A percentile compares a stretch with the other conserved stretches of the same genome.
phyloP scores from a whole-genome alignment of 1,140 invertebrate species.

The Diploscapter pachys region DNA sequence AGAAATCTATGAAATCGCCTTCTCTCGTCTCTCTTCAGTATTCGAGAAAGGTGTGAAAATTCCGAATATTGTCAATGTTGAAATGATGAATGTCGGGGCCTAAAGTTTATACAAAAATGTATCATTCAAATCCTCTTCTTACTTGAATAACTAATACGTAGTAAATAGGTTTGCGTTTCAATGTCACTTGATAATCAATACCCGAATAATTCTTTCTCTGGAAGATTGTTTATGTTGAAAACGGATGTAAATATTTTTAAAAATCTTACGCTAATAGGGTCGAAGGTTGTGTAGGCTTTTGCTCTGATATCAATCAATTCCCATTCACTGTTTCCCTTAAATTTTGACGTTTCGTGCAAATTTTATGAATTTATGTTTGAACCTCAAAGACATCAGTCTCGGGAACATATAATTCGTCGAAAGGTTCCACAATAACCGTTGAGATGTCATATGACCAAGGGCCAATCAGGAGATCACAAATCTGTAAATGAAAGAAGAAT shows the following conservation, averaged over 20 bases:
- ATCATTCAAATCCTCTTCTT: not conserved
- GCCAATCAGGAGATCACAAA: constrained; percentile 6
- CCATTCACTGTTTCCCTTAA: constrained; percentile 37
- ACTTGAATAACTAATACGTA: constrained; percentile 34
- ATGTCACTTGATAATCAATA: constrained; percentile 10
- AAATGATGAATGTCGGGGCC: constrained; percentile 30
- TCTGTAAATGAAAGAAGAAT: not conserved
- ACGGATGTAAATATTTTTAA: not conserved
- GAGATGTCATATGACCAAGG: constrained; percentile 23
- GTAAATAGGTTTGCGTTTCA: constrained; percentile 30
- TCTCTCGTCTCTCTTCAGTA: constrained; percentile 19
- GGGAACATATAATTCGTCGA: no score
- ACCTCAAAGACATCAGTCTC: constrained; percentile 8
- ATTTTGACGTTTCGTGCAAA: not conserved
- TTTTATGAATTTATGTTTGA: not conserved
- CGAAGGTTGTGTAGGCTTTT: constrained; percentile 2
- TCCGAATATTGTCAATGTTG: constrained; percentile 28
- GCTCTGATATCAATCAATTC: constrained; percentile 14
- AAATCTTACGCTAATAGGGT: not conserved
- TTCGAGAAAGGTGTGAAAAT: constrained; percentile 30
- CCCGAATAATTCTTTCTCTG: constrained; percentile 13
- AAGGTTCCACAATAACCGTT: not conserved
- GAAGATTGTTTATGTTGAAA: not conserved
- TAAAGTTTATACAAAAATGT: constrained; percentile 1
- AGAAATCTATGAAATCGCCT: not conserved